Conservation (phyloP, 2,888 invertebrate species). For the Chymomyza amoena region DNA sequence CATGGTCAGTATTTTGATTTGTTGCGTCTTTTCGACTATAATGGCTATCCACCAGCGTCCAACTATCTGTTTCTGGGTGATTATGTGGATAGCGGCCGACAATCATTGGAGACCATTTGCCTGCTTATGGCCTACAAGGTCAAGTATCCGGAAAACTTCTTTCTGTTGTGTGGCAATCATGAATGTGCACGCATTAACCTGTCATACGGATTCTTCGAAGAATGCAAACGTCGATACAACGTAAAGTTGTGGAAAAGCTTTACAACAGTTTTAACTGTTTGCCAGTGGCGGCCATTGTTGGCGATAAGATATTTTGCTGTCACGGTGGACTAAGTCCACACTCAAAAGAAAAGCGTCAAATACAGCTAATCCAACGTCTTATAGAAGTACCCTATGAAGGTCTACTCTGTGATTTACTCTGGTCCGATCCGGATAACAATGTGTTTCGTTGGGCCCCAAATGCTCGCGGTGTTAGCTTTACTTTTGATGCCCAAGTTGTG, state of each 20-base stretch:
- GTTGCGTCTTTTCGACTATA: conserved; percentile 96
- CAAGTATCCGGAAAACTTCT: conserved; percentile 98
- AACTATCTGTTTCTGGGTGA: conserved; percentile 98
- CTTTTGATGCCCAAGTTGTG: conserved; percentile 94
- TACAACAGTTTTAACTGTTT: conserved; percentile 99
- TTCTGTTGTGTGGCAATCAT: conserved; percentile 95
- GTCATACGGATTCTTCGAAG: conserved; percentile 96
- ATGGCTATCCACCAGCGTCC: conserved; percentile 97
- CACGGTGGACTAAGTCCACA: conserved; percentile 91
- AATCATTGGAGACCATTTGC: conserved; percentile 97
- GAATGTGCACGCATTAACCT: conserved; percentile 98
- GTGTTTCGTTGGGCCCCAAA: conserved; percentile 99
- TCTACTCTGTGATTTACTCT: conserved; percentile 94
- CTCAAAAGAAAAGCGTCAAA: conserved; percentile 97
- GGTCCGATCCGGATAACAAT: conserved; percentile 97
- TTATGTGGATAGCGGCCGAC: conserved; percentile 98
- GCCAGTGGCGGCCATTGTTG: conserved; percentile 97
- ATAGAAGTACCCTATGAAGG: conserved; percentile 98
- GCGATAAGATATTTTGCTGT: conserved; percentile 87
- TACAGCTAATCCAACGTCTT: conserved; percentile 96
- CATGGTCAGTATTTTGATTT: conserved; percentile 99
- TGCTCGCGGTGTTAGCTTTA: conserved; percentile 98
- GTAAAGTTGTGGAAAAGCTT: conserved; percentile 99
- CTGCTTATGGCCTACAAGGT: conserved; percentile 97
- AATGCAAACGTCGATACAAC: conserved; percentile 95